Conservation (phyloP, 2,888 invertebrate genomes). For the Chouioia cunea region DNA sequence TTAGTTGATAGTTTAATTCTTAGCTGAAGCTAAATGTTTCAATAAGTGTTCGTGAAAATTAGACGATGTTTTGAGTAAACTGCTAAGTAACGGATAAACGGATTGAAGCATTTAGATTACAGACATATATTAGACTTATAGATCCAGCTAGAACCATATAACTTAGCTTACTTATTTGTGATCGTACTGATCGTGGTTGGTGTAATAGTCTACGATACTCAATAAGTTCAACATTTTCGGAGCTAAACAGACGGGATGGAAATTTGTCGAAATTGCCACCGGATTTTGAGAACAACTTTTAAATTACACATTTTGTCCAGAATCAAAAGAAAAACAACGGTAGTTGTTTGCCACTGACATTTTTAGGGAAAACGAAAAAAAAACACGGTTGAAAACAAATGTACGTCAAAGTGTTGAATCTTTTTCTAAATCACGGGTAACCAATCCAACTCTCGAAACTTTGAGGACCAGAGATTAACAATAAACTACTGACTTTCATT, state of each 20-base stretch:
- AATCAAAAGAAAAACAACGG: too few species aligned
- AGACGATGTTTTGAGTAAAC: too few species aligned
- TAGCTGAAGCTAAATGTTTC: slow-evolving; percentile 13
- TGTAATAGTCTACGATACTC: slow-evolving; percentile 30
- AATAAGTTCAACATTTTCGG: slow-evolving; percentile 2
- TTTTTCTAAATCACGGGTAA: slow-evolving; percentile 35
- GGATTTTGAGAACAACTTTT: too few species aligned
- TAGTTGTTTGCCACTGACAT: neutral
- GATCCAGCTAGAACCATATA: too few species aligned
- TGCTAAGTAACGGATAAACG: too few species aligned
- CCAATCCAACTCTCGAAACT: slow-evolving; percentile 51
- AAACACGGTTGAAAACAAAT: slow-evolving; percentile 11
- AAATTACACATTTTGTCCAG: too few species aligned
- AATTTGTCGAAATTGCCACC: too few species aligned
- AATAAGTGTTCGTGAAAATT: slow-evolving; percentile 13
- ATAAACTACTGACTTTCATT: slow-evolving; percentile 35
- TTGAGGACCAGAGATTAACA: slow-evolving; percentile 59
- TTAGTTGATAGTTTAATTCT: slow-evolving; percentile 31
- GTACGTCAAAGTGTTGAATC: slow-evolving; percentile 27
- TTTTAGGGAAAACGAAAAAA: slow-evolving; percentile 25
- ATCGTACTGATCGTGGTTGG: slow-evolving; percentile 25
- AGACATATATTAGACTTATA: too few species aligned
- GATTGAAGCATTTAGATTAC: too few species aligned
- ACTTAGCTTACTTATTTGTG: too few species aligned
- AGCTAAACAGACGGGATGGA: too few species aligned